Base-by-base conservation (phyloP, 1,140 invertebrate species). In the Drosophila seguyi region DNA sequence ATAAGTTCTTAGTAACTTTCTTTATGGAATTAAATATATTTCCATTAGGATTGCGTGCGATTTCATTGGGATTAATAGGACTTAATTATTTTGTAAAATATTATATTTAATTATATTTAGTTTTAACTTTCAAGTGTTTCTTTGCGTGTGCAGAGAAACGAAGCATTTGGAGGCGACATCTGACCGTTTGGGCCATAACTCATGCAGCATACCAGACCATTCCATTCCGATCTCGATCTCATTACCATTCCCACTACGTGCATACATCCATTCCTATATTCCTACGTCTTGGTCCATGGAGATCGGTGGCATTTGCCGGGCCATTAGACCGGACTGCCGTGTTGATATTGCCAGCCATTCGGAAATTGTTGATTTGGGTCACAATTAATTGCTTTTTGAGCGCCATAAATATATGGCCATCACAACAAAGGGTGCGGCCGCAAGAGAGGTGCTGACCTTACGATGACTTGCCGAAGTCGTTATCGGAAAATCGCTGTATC, bases 331-430 rank as follows among this genome's bases (percentile, higher is more conserved):
- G 42, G 69, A 48, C 47, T 68, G 50, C 59, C 50, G 53, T 71
- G 65, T 41, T 48, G 66, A 78, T 75, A 72, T 67, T 81, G 72
- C 67, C 68, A 71, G 62, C 71, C 65, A 79, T 76, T 78, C 73
- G 72, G 68, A 86, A 72, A 79, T 59, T 68, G 75, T 86, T 82
- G 79, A 90, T 90, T 91, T 83, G 82, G 83, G 83, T 81, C 87
- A 91, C 71, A 91, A 91, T 91, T 87, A 91, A 91, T 91, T 91
- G 88, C 75, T 72, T 79, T 76, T 53, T 61, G 78, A 84, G 83
- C 72, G 66, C 71, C 74, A 91, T 91, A 91, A 91, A 91, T 91
- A 73, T 65, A 66, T 69, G 44, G 59, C 82, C 74, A 90, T 87
- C 82, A 90, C 84, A 90, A 91, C 82, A 90, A 91, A 91, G 80